Conservation (phyloP, 2,113 vertebrate species). For the Capricornis sumatraensis region DNA sequence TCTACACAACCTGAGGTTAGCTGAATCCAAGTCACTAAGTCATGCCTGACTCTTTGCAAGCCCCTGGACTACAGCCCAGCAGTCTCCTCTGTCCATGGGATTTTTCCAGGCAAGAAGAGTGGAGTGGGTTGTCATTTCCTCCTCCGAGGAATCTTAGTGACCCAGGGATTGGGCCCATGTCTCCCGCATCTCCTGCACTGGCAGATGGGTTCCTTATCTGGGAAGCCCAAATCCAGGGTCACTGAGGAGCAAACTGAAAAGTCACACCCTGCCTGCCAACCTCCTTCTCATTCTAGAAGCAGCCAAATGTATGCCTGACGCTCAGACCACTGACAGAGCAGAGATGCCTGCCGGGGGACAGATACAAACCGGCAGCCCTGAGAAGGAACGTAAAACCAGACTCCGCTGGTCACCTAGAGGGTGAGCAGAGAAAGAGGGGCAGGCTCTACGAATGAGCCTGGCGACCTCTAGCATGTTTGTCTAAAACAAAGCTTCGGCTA, state of each 20-base stretch:
- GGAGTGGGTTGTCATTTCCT: not conserved
- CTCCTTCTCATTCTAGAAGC: not conserved
- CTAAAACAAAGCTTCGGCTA: not conserved
- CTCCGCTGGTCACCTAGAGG: not conserved
- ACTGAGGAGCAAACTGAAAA: not conserved
- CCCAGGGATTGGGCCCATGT: not conserved
- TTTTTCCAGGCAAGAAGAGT: not conserved
- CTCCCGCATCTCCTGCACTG: not conserved
- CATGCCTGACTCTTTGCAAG: not conserved
- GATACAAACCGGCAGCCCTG: not conserved
- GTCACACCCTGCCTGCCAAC: not conserved
- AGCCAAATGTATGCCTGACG: not conserved
- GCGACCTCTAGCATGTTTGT: fast-evolving
- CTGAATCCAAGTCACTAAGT: not conserved
- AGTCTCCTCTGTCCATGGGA: not conserved
- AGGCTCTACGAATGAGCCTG: not conserved
- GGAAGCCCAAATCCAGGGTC: not conserved
- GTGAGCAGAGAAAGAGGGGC: not conserved
- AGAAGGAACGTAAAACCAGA: not conserved
- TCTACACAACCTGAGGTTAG: not conserved
- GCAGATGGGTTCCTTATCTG: not conserved
- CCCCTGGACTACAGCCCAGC: not conserved
- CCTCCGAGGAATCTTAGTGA: not conserved
- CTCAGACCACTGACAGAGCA: not conserved
- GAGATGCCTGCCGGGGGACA: not conserved